Percentiles rank a stretch among this genome's conserved stretches.
phyloP scores from a whole-genome alignment of 2,113 vertebrate genomes.

The Sphyrna mokarran region DNA sequence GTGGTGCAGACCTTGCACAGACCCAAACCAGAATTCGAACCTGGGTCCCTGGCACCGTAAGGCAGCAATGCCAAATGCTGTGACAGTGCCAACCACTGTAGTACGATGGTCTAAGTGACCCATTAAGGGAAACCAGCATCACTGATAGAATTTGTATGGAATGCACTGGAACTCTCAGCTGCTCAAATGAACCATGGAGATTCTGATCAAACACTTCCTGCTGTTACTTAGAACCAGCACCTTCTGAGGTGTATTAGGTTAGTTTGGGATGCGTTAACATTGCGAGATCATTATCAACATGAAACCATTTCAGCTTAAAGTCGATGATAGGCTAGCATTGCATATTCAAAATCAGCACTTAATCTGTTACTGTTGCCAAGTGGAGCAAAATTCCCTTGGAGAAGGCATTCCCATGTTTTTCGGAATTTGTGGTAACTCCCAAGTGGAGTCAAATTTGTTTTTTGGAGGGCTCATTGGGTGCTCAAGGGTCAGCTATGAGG shows the following conservation, averaged over 20 bases:
- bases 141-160: neutral
- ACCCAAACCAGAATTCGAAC: too few relatives aligned
- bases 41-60: too few relatives aligned
- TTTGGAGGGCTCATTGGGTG: neutral
- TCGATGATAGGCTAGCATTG: neutral
- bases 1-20: too few relatives aligned
- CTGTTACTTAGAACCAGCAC: neutral
- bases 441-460: neutral
- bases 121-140: neutral
- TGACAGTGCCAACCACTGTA: neutral
- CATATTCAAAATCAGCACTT: neutral
- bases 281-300: neutral
- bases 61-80: too few relatives aligned
- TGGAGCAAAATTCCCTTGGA: neutral
- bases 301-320: neutral
- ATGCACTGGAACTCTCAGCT: neutral
- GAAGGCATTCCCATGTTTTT: neutral
- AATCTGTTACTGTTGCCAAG: neutral
- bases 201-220: neutral
- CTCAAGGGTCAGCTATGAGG: too few relatives aligned
- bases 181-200: neutral
- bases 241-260: neutral
- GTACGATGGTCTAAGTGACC: neutral
- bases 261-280: neutral
- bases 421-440: neutral